Evolutionary conservation across 1,140 invertebrate genomes (phyloP).

Genomic region (Euwallacea similis): DNA sequence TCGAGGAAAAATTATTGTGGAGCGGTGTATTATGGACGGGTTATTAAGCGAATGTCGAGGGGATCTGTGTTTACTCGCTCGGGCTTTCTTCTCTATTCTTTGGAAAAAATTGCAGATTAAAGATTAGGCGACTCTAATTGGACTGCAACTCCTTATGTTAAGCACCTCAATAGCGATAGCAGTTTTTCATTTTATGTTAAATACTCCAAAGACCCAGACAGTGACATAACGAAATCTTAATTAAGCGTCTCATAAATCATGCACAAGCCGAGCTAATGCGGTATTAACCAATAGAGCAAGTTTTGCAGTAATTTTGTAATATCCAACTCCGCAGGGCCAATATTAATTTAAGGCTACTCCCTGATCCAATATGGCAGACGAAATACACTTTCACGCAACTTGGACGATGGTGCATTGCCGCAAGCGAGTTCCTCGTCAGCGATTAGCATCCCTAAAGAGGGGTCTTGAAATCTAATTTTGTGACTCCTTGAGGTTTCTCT

Average conservation of each 20-base stretch:
- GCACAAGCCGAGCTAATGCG: neutral
- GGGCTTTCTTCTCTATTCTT: neutral
- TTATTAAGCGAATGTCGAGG: no score
- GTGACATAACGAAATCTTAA: neutral
- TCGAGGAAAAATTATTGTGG: neutral
- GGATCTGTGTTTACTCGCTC: no score
- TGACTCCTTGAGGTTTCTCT: no score
- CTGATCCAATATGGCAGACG: slow-evolving; percentile 6
- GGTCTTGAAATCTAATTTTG: no score
- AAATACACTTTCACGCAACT: slow-evolving; percentile 9
- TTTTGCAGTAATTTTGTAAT: slow-evolving; percentile 8
- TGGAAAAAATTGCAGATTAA: no score
- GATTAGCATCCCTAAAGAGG: no score
- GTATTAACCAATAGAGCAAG: slow-evolving; percentile 10
- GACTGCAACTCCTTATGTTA: no score
- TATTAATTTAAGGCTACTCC: neutral
- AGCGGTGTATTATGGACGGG: neutral
- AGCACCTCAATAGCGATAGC: no score
- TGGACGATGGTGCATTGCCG: neutral
- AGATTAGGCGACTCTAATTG: no score
- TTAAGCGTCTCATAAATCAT: slow-evolving; percentile 3
- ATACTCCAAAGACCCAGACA: neutral
- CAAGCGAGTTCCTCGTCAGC: no score
- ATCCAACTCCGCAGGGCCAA: neutral
- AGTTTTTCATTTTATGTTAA: neutral